Percentiles rank a stretch among this genome's conserved stretches.
phyloP scores from a whole-genome alignment of 2,113 vertebrate genomes.

The Parus major region DNA sequence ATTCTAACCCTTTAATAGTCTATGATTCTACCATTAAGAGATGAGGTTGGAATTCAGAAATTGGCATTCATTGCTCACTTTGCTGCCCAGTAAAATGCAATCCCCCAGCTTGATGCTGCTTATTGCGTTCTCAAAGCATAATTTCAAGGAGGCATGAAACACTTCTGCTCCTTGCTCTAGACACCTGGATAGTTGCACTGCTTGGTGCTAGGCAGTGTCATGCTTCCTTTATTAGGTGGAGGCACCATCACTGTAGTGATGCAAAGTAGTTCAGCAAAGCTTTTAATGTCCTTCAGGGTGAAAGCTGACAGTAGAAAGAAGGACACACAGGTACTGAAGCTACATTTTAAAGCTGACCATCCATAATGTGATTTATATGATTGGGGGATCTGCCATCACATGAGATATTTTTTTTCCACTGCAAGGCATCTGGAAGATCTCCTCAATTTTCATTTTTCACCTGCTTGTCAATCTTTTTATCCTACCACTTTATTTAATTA shows the following conservation, averaged over 20 bases:
- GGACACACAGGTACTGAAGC: background rate
- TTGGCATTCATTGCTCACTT: background rate
- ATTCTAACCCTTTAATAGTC: background rate
- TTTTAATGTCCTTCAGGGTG: background rate
- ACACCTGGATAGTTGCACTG: accelerated
- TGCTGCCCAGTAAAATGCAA: background rate
- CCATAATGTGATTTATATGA: background rate
- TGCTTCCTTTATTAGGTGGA: accelerated
- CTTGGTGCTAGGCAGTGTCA: background rate
- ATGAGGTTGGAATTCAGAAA: background rate
- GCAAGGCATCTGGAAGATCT: background rate
- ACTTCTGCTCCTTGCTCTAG: background rate
- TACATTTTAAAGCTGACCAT: background rate
- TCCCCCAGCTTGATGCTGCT: background rate
- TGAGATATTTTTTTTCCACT: background rate
- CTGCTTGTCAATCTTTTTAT: background rate
- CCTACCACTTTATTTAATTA: background rate
- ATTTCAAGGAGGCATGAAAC: background rate
- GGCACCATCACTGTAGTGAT: accelerated
- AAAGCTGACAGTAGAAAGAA: background rate
- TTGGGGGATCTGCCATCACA: background rate
- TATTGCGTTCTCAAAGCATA: background rate
- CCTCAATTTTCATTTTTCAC: background rate
- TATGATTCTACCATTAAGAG: background rate
- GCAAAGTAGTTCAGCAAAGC: background rate